Evolutionary conservation across 2,797 vertebrate genomes (phyloP).

Genomic region (Geotrypetes seraphini): DNA sequence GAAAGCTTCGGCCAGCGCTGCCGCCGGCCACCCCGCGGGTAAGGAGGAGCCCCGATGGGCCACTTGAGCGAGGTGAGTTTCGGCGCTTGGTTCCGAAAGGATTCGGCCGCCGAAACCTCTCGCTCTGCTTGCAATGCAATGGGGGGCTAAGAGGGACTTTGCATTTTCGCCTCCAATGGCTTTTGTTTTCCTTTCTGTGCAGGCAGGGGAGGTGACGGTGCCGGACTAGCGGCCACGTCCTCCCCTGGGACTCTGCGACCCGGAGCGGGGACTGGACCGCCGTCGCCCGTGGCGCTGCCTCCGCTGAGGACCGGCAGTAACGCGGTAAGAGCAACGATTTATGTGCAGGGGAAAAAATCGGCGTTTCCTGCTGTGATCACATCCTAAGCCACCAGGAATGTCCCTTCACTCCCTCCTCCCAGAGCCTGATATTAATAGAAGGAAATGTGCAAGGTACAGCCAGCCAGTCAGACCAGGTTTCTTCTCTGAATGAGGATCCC

Average conservation of each 20-base stretch:
- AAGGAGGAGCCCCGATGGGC: conserved; percentile 29
- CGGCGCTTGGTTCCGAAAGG: too few relatives aligned
- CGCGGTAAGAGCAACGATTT: conserved; percentile 38
- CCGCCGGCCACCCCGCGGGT: conserved; percentile 50
- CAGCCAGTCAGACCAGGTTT: conserved; percentile 8
- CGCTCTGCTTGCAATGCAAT: not conserved
- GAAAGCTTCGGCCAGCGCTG: conserved; percentile 59
- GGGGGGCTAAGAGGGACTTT: too few relatives aligned
- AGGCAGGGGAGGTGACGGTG: conserved; percentile 67
- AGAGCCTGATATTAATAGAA: conserved; percentile 41
- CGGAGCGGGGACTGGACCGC: conserved; percentile 60
- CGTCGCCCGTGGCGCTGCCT: conserved; percentile 67
- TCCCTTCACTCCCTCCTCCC: conserved; percentile 1
- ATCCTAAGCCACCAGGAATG: conserved; percentile 20
- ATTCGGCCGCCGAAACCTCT: too few relatives aligned
- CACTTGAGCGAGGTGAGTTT: too few relatives aligned
- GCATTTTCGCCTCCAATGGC: too few relatives aligned
- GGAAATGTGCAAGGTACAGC: conserved; percentile 33
- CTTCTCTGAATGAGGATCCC: conserved; percentile 13
- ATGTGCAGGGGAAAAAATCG: not conserved
- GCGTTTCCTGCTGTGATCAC: not conserved
- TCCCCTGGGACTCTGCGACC: conserved; percentile 59
- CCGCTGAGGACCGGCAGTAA: conserved; percentile 69
- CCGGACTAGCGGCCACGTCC: conserved; percentile 61
- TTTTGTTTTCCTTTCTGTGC: conserved; percentile 21